Conservation (phyloP, 2,888 invertebrate species). For the Patella ulyssiponensis region DNA sequence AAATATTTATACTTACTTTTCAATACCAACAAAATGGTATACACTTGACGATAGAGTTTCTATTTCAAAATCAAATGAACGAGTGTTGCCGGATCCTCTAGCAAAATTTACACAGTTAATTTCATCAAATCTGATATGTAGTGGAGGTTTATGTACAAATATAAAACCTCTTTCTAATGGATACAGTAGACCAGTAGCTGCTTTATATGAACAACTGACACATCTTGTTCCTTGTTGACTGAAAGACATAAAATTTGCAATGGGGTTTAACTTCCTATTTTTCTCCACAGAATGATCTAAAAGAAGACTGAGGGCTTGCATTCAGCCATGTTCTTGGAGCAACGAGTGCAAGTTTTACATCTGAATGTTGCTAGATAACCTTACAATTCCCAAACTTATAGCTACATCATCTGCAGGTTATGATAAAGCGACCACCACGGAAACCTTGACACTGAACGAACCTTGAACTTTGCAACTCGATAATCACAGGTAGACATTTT, state of each 20-base stretch:
- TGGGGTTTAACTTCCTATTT: not conserved
- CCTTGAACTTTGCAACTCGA: too few species aligned
- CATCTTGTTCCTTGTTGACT: constrained; percentile 89
- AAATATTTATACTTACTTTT: constrained; percentile 78
- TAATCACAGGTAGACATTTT: too few species aligned
- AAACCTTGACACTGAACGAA: too few species aligned
- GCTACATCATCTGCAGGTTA: too few species aligned
- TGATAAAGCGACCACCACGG: not conserved
- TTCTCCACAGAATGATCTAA: not conserved
- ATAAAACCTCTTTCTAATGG: constrained; percentile 98
- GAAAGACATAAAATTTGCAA: constrained; percentile 40
- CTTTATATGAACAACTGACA: constrained; percentile 96
- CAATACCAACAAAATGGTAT: constrained; percentile 97
- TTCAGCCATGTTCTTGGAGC: too few species aligned
- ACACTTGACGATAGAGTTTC: constrained; percentile 89
- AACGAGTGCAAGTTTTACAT: too few species aligned
- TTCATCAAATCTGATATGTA: constrained; percentile 98
- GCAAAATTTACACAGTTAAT: constrained; percentile 95
- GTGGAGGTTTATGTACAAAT: constrained; percentile 98
- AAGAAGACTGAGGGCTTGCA: not conserved
- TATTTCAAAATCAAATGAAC: constrained; percentile 76
- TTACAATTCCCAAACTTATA: too few species aligned
- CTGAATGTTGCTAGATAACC: too few species aligned
- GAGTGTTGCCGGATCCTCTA: constrained; percentile 86
- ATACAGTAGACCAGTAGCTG: constrained; percentile 96